A percentile compares a stretch with the other conserved stretches of the same genome.
phyloP scores from a whole-genome alignment of 2,113 vertebrate genomes.

The Carlito syrichta region DNA sequence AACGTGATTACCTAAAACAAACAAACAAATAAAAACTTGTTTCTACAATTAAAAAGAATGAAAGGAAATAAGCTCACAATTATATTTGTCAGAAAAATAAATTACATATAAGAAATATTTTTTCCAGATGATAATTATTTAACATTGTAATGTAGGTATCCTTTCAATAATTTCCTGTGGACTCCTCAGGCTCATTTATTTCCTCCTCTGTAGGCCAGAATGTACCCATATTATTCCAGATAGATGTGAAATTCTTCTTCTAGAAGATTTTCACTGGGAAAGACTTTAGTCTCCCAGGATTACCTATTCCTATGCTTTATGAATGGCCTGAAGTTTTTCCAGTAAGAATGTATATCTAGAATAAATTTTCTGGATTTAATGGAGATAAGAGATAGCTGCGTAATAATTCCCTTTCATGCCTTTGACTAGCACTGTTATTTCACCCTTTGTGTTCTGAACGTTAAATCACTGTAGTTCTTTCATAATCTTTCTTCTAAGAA shows the following conservation, averaged over 20 bases:
- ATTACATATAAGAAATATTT: background rate
- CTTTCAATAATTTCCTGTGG: background rate
- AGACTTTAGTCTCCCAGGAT: background rate
- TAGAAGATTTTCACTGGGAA: background rate
- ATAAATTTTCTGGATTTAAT: constrained; percentile 4
- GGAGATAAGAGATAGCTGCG: background rate
- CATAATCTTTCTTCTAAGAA: background rate
- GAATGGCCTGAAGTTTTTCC: background rate
- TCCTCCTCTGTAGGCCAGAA: background rate
- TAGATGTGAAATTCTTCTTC: background rate
- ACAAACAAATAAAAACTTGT: no score
- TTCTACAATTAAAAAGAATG: background rate
- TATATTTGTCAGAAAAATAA: background rate
- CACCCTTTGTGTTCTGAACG: background rate
- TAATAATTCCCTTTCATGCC: background rate
- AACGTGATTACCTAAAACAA: background rate
- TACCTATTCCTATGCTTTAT: background rate
- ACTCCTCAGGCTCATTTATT: background rate
- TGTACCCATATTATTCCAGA: background rate
- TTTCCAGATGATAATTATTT: background rate
- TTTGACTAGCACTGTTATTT: background rate
- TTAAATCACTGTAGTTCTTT: background rate
- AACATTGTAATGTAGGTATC: background rate
- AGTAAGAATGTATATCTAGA: background rate
- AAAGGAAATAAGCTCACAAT: background rate